These are phyloP conservation scores for Pogoniulus pusillus DNA, from an alignment of 2,797 vertebrate genomes.

Conservation along the genomic window DNA sequence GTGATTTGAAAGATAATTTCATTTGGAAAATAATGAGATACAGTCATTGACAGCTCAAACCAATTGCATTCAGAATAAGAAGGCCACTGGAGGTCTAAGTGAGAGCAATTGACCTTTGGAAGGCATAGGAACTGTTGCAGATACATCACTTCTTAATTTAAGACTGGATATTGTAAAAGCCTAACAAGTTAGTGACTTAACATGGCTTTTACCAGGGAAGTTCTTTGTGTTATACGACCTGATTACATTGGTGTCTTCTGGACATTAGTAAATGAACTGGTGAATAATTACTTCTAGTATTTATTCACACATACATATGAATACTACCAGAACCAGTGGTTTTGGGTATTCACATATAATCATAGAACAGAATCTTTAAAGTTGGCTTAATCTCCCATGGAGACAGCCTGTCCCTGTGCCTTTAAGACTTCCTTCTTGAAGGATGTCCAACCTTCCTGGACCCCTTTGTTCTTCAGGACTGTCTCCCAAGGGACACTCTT, in stretches of 20 bases:
- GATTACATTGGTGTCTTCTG: background rate
- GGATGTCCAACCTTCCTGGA: too few relatives aligned
- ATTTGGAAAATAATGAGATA: background rate
- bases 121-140: background rate
- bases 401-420: too few relatives aligned
- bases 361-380: too few relatives aligned
- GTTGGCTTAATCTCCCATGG: too few relatives aligned
- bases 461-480: too few relatives aligned
- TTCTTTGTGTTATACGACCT: background rate
- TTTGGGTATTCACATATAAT: background rate
- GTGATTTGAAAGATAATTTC: background rate
- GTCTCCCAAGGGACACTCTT: too few relatives aligned
- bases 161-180: background rate
- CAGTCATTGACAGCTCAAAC: background rate
- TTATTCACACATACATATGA: background rate
- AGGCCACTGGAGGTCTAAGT: background rate
- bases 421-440: too few relatives aligned
- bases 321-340: background rate
- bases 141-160: background rate
- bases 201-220: background rate
- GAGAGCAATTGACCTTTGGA: background rate
- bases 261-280: background rate
- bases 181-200: background rate
- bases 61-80: background rate
- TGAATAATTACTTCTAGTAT: background rate